These are phyloP conservation scores for human DNA, from an alignment of 2,113 vertebrate genomes.

Conservation along the genomic window GRCh38 chr6:146151001-146151500, in stretches of 20 bases:
- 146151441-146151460: neutral
- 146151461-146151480: constrained; percentile 6
- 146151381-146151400: neutral
- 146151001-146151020: neutral
- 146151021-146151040: neutral
- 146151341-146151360: neutral
- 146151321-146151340: neutral
- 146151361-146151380: constrained; percentile 21
- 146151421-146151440: neutral
- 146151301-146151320: neutral
- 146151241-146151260: neutral
- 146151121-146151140: neutral
- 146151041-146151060: neutral
- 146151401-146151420: neutral
- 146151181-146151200: neutral
- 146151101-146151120: neutral
- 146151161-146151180: neutral
- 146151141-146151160: neutral
- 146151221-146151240: neutral
- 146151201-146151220: neutral
- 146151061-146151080: neutral
- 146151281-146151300: neutral
- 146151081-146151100: neutral
- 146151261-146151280: neutral
- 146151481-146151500: neutral